Base-by-base conservation (phyloP, 2,888 invertebrate genomes). In the Ennomos fuscantarius region DNA sequence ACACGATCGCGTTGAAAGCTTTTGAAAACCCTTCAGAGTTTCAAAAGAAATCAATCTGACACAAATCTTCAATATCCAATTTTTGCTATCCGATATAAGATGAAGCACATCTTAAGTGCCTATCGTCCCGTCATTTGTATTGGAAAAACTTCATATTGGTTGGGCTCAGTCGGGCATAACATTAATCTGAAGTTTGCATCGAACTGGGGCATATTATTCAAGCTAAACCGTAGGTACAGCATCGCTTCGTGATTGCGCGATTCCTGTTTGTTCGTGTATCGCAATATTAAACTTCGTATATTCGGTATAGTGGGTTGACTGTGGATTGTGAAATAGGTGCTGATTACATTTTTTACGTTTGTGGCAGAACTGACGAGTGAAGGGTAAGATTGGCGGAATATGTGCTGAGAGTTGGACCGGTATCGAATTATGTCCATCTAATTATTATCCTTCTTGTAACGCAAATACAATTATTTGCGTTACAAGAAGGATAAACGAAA, bases 101-200 rank as follows among this genome's bases (percentile, higher is more conserved):
- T 70, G 48, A 47, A 70, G 65, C 49, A 67, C 62, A 61, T 67
- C 66, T 66, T 68, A 76, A 75, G 70, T 73, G 66, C 68, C 61
- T 60, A 71, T 76, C 67, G 64, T 66, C 66, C 65, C 55, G 59
- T 63, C 63, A 64, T 74, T 72, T 69, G 65, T 69, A 66, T 73
- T 65, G 66, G 68, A 66, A 68, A 67, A 63, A 53, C 55, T 74
- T 71, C 63, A 63, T 66, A 71, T 63, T 62, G 58, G 60, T 62
- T 53, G 59, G 51, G 60, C 46, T 65, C 71, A 66, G 60, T 64
- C 68, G 66, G 68, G 72, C 74, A 52, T 70, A 61, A 61, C 65
- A 75, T 78, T 78, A 73, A 78, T 78, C 72, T 72, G 65, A 69
- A 70, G 69, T 73, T 66, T 71, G 60, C 60, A 60, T 64, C 55